Evolutionary conservation across 2,113 vertebrate genomes (phyloP).

Genomic region (Gambusia holbrooki): DNA sequence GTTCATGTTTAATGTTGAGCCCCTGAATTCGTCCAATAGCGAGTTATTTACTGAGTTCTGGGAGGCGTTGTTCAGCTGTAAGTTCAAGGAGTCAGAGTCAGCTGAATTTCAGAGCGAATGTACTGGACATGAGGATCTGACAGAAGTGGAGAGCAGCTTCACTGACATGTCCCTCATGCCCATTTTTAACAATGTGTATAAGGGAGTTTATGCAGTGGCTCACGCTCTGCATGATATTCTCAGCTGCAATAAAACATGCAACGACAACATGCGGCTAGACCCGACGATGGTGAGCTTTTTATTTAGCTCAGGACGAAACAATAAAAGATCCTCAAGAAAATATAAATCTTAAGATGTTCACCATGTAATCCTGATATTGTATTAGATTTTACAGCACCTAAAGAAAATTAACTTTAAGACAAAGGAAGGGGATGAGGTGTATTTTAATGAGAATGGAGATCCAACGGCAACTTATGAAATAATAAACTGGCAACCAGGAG

Average conservation of each 20-base stretch:
- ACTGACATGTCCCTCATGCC: constrained; percentile 79
- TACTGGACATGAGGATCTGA: constrained; percentile 71
- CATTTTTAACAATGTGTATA: constrained; percentile 78
- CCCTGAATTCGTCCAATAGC: constrained; percentile 57
- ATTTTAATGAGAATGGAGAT: constrained; percentile 73
- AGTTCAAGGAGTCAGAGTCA: constrained; percentile 38
- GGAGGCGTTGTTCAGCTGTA: constrained; percentile 72
- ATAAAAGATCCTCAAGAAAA: background rate
- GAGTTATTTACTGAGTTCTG: constrained; percentile 71
- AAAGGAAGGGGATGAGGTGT: constrained; percentile 75
- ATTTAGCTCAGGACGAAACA: background rate
- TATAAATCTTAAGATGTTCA: background rate
- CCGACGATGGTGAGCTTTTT: constrained; percentile 55
- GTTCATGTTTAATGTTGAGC: constrained; percentile 72
- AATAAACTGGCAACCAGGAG: constrained; percentile 74
- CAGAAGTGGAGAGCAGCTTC: constrained; percentile 67
- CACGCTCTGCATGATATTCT: constrained; percentile 69
- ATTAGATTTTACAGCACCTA: constrained; percentile 68
- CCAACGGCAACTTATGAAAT: constrained; percentile 75
- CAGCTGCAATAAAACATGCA: constrained; percentile 64
- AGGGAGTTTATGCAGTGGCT: constrained; percentile 79
- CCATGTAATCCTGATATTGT: background rate
- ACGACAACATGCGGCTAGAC: constrained; percentile 41
- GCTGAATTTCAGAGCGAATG: constrained; percentile 38
- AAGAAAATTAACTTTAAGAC: constrained; percentile 66